These are phyloP conservation scores for Spilarctia lutea DNA, from an alignment of 2,888 invertebrate genomes.

Conservation along the genomic window DNA sequence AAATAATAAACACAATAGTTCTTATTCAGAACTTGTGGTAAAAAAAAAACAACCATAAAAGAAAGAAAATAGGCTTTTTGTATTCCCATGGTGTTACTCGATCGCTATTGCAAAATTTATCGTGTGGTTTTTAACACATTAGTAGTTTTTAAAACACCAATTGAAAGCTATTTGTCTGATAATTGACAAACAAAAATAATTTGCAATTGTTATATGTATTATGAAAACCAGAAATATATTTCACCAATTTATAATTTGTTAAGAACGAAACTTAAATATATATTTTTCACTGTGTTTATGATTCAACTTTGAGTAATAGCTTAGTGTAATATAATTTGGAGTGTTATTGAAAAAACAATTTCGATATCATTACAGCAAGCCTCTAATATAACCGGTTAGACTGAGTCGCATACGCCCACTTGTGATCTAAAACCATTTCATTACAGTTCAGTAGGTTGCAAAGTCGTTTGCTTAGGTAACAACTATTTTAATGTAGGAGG, in stretches of 20 bases:
- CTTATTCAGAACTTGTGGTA: neutral
- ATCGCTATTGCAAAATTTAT: neutral
- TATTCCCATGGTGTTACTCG: neutral
- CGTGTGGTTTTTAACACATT: neutral
- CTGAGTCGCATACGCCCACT: slow-evolving; percentile 44
- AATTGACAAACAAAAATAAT: neutral
- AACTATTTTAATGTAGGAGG: slow-evolving; percentile 37
- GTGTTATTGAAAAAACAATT: neutral
- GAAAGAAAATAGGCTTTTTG: neutral
- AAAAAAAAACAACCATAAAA: neutral
- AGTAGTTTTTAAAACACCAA: neutral
- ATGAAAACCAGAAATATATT: neutral
- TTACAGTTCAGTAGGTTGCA: slow-evolving; percentile 47
- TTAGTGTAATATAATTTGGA: neutral
- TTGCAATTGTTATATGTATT: neutral
- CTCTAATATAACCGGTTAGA: slow-evolving; percentile 31
- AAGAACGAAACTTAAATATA: neutral
- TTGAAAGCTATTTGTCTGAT: neutral
- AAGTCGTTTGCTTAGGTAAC: slow-evolving; percentile 36
- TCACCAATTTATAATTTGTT: neutral
- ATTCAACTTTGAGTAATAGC: neutral
- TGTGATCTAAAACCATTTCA: slow-evolving; percentile 52
- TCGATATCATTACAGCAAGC: slow-evolving; percentile 14
- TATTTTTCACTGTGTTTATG: neutral
- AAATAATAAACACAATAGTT: neutral